phyloP scores from a whole-genome alignment of 2,113 vertebrate species.

The Nannospalax galili region DNA sequence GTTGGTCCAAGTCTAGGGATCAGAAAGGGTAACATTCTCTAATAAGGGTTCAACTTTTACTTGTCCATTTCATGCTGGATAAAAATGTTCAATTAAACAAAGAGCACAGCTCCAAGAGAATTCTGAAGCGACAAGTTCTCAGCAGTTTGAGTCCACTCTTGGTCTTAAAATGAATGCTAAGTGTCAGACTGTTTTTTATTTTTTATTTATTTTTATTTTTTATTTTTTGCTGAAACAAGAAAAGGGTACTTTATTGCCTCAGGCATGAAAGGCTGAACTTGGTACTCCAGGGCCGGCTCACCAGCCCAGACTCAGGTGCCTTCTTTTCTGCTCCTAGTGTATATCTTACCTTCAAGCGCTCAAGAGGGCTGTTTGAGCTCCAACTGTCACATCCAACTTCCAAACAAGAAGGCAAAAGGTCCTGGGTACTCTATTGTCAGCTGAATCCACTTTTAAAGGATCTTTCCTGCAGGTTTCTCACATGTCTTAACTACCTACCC shows the following conservation, averaged over 20 bases:
- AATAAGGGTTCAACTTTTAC: too few species aligned
- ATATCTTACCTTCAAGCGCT: not conserved
- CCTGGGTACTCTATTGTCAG: not conserved
- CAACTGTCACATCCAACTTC: not conserved
- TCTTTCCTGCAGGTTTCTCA: not conserved
- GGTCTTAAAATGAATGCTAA: too few species aligned
- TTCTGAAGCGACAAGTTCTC: too few species aligned
- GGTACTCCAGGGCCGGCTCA: not conserved
- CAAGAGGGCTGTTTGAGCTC: not conserved
- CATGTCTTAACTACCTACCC: accelerated
- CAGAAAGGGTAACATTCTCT: too few species aligned
- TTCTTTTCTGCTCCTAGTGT: too few species aligned
- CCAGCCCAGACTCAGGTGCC: not conserved
- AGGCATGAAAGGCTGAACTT: not conserved
- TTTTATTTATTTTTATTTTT: too few species aligned
- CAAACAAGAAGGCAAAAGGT: not conserved
- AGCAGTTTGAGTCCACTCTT: too few species aligned
- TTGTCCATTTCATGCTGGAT: too few species aligned
- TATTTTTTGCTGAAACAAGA: not conserved
- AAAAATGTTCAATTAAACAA: too few species aligned
- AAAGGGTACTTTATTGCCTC: not conserved
- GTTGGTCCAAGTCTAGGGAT: too few species aligned
- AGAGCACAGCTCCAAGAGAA: too few species aligned
- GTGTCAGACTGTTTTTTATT: too few species aligned
- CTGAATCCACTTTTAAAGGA: not conserved